These are phyloP conservation scores for Halocynthia aurantium DNA, from an alignment of 23 tunicate genomes.

Conservation along the genomic window DNA sequence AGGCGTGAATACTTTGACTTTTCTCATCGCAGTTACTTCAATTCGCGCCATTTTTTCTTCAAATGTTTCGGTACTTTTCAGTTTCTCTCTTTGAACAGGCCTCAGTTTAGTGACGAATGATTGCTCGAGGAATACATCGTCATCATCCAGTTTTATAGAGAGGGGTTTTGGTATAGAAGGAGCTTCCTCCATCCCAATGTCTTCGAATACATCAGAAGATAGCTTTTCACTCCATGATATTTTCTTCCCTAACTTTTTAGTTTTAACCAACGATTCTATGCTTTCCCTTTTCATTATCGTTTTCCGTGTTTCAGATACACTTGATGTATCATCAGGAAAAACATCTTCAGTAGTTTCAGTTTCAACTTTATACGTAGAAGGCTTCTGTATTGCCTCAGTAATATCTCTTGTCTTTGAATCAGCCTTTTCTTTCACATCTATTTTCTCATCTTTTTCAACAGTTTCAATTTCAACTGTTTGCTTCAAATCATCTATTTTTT, in stretches of 20 bases:
- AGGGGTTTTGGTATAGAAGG: neutral
- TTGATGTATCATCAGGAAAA: neutral
- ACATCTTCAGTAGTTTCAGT: too few relatives aligned
- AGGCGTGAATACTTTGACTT: too few relatives aligned
- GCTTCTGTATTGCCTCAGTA: neutral
- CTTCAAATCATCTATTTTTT: neutral
- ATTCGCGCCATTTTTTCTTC: too few relatives aligned
- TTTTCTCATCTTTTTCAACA: neutral
- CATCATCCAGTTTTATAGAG: neutral
- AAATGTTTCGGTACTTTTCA: too few relatives aligned
- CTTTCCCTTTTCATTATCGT: neutral
- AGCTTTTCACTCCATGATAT: neutral
- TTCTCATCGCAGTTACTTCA: too few relatives aligned
- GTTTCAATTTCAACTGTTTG: neutral
- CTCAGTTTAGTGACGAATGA: too few relatives aligned
- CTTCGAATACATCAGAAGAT: neutral
- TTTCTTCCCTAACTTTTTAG: neutral
- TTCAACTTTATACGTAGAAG: neutral
- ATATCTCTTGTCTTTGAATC: neutral
- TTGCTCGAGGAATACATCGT: slow-evolving; percentile 3
- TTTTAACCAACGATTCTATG: neutral
- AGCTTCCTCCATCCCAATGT: neutral
- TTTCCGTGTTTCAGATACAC: slow-evolving; percentile 2
- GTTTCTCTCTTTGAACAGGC: too few relatives aligned
- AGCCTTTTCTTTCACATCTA: neutral